Base-by-base conservation (phyloP, 2,797 vertebrate species). In the Setipinna tenuifilis region DNA sequence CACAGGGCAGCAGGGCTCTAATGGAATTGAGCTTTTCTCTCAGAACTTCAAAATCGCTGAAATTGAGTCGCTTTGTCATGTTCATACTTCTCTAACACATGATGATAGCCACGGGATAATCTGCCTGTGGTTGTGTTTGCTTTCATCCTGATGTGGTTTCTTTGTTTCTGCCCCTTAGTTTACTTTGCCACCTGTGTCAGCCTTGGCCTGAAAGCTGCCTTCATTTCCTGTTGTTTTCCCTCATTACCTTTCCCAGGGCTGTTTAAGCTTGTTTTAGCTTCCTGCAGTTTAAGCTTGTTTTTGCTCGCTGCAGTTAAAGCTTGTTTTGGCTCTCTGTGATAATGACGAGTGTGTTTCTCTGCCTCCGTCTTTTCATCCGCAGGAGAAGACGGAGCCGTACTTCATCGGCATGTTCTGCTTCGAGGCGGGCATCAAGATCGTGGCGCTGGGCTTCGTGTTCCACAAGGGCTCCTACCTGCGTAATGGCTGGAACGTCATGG, bases 391-490 rank as follows among this genome's bases (percentile, higher is more conserved):
- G 0, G 98, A 99, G 93, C 98, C 98, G 0, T 99, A 99, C 94
- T 99, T 99, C 93, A 99, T 99, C 4, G 98, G 98, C 86, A 99
- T 99, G 95, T 99, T 99, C 94, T 99, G 98, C 91, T 97, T 99
- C 0, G 98, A 99, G 94, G 98, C 98, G 44, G 98, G 98, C 84
- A 99, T 99, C 93, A 99, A 99, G 94, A 95, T 99, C 0, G 97
- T 99, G 82, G 98, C 98, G 50, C 93, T 99, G 90, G 98, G 98
- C 28, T 98, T 99, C 0, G 98, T 97, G 68, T 99, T 99, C 93
- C 98, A 99, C 92, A 99, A 99, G 95, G 98, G 98, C 61, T 99
- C 98, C 0, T 99, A 99, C 93, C 96, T 99, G 88, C 96, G 98
- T 87, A 99, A 98, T 0, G 98, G 98, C 87, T 99, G 98, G 98